Evolutionary conservation across 64 coral and sea anemone species (phyloP).

Genomic region (Platygyra sinensis): DNA sequence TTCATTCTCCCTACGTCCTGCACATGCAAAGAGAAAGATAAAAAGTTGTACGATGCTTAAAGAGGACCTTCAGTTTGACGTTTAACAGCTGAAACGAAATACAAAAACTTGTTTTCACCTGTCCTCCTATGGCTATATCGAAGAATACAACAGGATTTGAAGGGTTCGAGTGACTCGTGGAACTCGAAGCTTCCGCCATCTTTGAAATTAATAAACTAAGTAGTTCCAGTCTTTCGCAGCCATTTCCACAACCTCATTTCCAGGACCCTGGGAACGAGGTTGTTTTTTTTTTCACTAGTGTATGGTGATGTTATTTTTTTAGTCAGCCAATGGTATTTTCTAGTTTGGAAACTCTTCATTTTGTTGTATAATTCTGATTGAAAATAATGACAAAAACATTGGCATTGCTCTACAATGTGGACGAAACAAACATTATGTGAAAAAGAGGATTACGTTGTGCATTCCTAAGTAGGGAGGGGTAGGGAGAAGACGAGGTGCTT

Average conservation of each 20-base stretch:
- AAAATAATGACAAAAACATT: too few species aligned
- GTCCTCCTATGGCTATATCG: constrained; percentile 89
- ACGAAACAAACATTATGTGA: too few species aligned
- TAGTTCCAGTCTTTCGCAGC: background rate
- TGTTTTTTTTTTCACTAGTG: background rate
- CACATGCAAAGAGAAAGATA: background rate
- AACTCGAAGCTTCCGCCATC: constrained; percentile 57
- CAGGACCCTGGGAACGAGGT: too few species aligned
- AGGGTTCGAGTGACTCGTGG: constrained; percentile 1
- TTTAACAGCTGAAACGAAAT: background rate
- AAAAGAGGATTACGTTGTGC: too few species aligned
- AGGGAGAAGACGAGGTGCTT: background rate
- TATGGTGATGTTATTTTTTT: background rate
- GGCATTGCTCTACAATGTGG: too few species aligned
- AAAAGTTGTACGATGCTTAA: background rate
- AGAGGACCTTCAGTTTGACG: background rate
- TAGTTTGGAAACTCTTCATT: background rate
- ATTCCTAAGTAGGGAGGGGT: background rate
- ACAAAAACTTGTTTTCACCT: constrained; percentile 37
- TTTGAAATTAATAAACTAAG: background rate
- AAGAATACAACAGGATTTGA: constrained; percentile 94
- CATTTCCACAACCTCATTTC: too few species aligned
- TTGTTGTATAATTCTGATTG: too few species aligned
- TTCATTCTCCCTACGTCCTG: constrained; percentile 97
- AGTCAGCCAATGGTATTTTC: background rate